Evolutionary conservation across 23 tunicate species (phyloP), one percentile per base, ranked within the genome.

Genomic region (Clavelina lepadiformis): DNA sequence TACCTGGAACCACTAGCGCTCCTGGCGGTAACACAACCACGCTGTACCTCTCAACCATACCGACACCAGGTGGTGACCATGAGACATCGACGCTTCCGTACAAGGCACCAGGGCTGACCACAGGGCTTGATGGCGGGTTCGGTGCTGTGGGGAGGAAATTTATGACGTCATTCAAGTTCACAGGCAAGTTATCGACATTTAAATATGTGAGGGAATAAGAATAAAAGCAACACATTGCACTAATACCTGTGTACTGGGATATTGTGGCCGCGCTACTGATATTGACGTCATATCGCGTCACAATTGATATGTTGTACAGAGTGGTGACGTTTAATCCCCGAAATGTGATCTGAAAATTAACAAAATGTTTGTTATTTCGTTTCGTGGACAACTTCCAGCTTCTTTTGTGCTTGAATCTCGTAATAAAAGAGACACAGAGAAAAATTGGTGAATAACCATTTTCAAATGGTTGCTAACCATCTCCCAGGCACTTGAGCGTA

Each of bases 191-290:
- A 21, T 49, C 2, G 55, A 21, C 55, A 21, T 49, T 49, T 2
- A 5, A 5, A 56, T 5, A 13, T 5, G 2, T 23, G 28, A 18
- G 30, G 34, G n/a, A n/a, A n/a, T n/a, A n/a, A n/a, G n/a, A n/a
- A n/a, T n/a, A n/a, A n/a, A n/a, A n/a, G n/a, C n/a, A n/a, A n/a
- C n/a, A n/a, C n/a, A n/a, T n/a, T n/a, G n/a, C n/a, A n/a, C n/a
- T n/a, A n/a, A 3, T 3, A 73, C 79, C 69, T 44, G 79, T 73
- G 38, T 60, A 44, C 49, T 73, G 77, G 5, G 38, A 45, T 47
- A 61, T 24, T 11, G 29, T 33, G 20, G 2, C 36, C 28, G 33
- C 46, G 3, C 13, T 3, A 29, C 69, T 60, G 20, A n/a, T 18
- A 6, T 44, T 61, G 5, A 28, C 58, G 21, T 15, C 79, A 58